A percentile compares a stretch with the other conserved stretches of the same genome.
Conservation (phyloP, 2,797 vertebrate genomes). For the Catostomus latipinnis region DNA sequence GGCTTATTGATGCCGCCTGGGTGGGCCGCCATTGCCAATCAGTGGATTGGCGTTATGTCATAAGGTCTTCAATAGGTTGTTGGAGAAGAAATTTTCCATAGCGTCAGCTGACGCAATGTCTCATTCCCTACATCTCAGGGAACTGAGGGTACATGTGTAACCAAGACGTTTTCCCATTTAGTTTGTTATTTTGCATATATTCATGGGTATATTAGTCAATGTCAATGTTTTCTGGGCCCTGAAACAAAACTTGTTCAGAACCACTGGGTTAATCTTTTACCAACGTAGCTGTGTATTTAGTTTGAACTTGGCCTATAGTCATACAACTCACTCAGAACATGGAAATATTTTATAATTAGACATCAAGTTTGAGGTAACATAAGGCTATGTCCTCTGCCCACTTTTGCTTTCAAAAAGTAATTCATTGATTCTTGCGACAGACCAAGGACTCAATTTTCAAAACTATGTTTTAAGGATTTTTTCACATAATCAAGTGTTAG, state of each 20-base stretch:
- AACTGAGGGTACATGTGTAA: no score
- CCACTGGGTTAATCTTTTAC: background rate
- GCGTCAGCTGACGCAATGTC: no score
- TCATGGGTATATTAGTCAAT: no score
- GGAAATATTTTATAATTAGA: background rate
- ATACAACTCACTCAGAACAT: background rate
- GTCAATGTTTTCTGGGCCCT: background rate
- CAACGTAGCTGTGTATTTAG: background rate
- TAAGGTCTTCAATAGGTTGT: no score
- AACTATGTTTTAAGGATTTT: background rate
- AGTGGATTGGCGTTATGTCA: no score
- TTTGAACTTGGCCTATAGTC: background rate
- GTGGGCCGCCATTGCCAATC: no score
- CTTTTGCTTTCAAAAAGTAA: conserved; percentile 21
- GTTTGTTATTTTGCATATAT: background rate
- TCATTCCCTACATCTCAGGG: no score
- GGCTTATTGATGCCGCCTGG: no score
- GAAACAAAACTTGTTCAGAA: no score
- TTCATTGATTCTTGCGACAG: background rate
- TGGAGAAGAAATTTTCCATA: no score
- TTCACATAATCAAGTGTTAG: background rate
- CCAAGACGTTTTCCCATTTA: no score
- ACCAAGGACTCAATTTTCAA: background rate
- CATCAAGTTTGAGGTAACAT: conserved; percentile 1
- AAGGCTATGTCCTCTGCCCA: background rate